phyloP scores from a whole-genome alignment of 2,888 invertebrate genomes.

The Muscina levida region DNA sequence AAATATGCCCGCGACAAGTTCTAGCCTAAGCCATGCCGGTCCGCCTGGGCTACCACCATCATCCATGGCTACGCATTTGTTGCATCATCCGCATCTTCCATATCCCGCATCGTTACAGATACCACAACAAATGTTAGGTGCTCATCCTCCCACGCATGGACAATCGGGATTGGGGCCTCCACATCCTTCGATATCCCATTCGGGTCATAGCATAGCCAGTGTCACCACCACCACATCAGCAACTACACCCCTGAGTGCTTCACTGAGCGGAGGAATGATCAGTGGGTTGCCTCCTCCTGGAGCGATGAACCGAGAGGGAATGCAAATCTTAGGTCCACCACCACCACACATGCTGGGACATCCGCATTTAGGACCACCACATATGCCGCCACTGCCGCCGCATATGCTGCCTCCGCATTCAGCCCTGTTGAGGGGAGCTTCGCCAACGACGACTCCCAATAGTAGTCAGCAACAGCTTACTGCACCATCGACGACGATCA shows the following conservation, averaged over 20 bases:
- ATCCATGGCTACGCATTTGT: constrained; percentile 61
- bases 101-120: constrained; percentile 63
- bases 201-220: constrained; percentile 61
- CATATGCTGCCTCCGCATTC: constrained; percentile 68
- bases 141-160: constrained; percentile 47
- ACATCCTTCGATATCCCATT: constrained; percentile 56
- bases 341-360: constrained; percentile 70
- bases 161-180: constrained; percentile 38
- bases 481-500: constrained; percentile 57
- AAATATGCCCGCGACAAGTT: constrained; percentile 67
- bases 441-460: constrained; percentile 71
- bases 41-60: constrained; percentile 45
- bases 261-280: constrained; percentile 55
- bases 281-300: constrained; percentile 65
- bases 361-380: constrained; percentile 68
- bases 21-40: constrained; percentile 66
- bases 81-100: constrained; percentile 68
- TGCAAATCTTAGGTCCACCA: constrained; percentile 72
- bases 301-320: constrained; percentile 64
- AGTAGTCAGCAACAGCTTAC: constrained; percentile 58
- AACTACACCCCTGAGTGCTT: constrained; percentile 50
- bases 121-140: constrained; percentile 57
- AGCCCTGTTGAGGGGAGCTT: constrained; percentile 78
- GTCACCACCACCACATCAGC: constrained; percentile 61
- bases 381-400: constrained; percentile 63